Conservation (phyloP, 2,113 vertebrate species). For the Natator depressus region DNA sequence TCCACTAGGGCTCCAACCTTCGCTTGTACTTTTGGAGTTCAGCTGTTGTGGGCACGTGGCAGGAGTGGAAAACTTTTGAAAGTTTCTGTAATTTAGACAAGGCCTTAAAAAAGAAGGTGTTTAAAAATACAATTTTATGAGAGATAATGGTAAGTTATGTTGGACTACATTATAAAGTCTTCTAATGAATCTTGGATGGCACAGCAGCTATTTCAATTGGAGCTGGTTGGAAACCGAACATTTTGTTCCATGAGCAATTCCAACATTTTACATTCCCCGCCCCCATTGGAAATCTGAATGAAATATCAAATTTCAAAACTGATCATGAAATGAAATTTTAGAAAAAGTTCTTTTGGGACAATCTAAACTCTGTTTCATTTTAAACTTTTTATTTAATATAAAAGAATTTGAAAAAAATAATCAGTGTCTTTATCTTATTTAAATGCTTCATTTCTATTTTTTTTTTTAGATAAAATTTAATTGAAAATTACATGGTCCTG, state of each 20-base stretch:
- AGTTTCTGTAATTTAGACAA: not conserved
- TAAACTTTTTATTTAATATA: not conserved
- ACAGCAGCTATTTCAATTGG: not conserved
- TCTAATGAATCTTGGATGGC: not conserved
- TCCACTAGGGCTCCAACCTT: not conserved
- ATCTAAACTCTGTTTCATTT: not conserved
- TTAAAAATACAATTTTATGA: not conserved
- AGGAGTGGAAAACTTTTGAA: not conserved
- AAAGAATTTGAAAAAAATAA: no score
- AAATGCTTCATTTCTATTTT: not conserved
- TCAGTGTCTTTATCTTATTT: not conserved
- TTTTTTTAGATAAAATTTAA: not conserved
- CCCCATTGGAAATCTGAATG: not conserved
- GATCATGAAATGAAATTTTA: not conserved
- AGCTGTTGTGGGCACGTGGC: not conserved
- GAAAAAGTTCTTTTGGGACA: not conserved
- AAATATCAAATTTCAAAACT: not conserved
- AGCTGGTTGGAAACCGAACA: not conserved
- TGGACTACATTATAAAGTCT: not conserved
- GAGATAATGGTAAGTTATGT: not conserved
- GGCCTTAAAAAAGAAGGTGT: not conserved
- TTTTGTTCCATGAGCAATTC: not conserved
- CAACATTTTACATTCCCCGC: not conserved
- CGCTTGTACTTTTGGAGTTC: not conserved
- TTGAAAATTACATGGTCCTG: not conserved